phyloP scores from a whole-genome alignment of 1,140 invertebrate genomes.

The Meloidogyne exigua region DNA sequence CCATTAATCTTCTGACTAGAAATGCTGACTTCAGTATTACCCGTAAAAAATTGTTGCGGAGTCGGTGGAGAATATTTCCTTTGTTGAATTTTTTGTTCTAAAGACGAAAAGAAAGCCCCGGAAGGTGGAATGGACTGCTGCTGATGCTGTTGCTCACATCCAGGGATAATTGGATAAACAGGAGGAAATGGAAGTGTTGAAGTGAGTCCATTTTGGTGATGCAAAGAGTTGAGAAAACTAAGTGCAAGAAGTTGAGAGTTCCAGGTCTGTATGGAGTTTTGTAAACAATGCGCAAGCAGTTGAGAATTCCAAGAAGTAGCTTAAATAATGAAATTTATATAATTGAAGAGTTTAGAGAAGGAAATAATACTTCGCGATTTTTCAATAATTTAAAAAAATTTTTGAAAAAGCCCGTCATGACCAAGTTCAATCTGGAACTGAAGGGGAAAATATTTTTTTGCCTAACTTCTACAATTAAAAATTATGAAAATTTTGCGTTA shows the following conservation, averaged over 20 bases:
- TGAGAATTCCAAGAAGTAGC: too few relatives aligned
- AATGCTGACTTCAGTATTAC: neutral
- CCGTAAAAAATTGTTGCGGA: neutral
- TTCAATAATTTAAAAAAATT: too few relatives aligned
- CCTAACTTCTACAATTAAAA: too few relatives aligned
- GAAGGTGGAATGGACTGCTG: neutral
- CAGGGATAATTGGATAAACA: neutral
- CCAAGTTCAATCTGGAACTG: too few relatives aligned
- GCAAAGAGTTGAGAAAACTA: neutral
- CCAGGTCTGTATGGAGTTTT: neutral
- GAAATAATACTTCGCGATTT: too few relatives aligned
- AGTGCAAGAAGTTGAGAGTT: neutral
- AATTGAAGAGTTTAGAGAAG: too few relatives aligned
- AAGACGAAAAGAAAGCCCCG: conserved; percentile 8
- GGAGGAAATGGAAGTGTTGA: neutral
- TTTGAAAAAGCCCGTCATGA: too few relatives aligned
- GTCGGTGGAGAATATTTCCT: neutral
- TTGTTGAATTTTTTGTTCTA: neutral
- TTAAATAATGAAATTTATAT: too few relatives aligned
- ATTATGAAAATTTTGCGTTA: too few relatives aligned
- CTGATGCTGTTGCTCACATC: neutral
- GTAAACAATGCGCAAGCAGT: too few relatives aligned
- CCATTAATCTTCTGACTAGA: neutral
- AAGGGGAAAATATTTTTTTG: too few relatives aligned
- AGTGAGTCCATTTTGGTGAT: neutral